Evolutionary conservation across 2,888 invertebrate species (phyloP), one percentile per base, ranked within the genome.

Genomic region (Camptogramma bilineatum): DNA sequence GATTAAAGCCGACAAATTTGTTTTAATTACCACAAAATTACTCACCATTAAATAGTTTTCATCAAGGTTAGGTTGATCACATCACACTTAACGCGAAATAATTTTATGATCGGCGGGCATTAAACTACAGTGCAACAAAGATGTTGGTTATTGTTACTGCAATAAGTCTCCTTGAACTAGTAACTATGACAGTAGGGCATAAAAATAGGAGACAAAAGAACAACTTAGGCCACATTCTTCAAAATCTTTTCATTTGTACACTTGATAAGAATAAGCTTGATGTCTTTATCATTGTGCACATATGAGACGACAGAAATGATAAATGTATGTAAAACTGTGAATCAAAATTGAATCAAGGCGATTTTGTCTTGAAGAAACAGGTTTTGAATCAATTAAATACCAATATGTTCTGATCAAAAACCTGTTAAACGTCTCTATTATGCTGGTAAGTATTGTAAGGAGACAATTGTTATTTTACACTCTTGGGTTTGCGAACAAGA

Each of bases 381-480:
- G 62, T 56, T 56, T 56, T 19, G 31, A 62, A 47, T 52, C 56
- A 51, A 62, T 62, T 62, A 52, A 55, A 51, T 51, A 50, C 42
- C 28, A 47, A 52, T 51, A 57, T 48, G 39, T 50, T 62, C 16
- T 46, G 50, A 31, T 18, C 51, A 52, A 54, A 54, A 51, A 62
- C 61, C 54, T 34, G 59, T 60, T 60, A 31, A 28, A 51, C 50
- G 51, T 55, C 55, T 55, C 13, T 55, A 62, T 55, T 55, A 50
- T 44, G 51, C 21, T 17, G n/a, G 34, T 19, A 44, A 28, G 0
- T 0, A 24, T 50, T 51, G n/a, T 3, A 5, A 39, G 13, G 52
- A 34, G 28, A 52, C 52, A 19, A 34, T 34, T 17, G 18, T 17
- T 18, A 10, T 4, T 47, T 42, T n/a, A n/a, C 16, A 47, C 13